Evolutionary conservation across 2,888 invertebrate species (phyloP), one percentile per base, ranked within the genome.

Genomic region (Eremobia ochroleuca): DNA sequence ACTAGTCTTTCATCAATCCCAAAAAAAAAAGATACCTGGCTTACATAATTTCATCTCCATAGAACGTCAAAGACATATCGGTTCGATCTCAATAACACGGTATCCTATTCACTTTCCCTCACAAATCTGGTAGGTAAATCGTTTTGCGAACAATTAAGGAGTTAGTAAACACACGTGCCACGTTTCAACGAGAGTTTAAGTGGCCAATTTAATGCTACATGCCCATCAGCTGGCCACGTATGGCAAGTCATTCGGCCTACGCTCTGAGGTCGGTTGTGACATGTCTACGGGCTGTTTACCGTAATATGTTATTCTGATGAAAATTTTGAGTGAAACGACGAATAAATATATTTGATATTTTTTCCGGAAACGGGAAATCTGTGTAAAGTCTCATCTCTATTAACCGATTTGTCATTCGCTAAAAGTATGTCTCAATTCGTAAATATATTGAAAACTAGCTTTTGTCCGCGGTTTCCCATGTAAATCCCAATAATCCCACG

Each of bases 221-320:
- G 94, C 92, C 93, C 94, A 94, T 94, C 94, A 90, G 88, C 81
- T 83, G 73, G 82, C 93, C 93, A 73, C 89, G 91, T 94, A 94
- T 90, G 95, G 96, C 69, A 73, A 91, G 90, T 90, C 93, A 92
- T 93, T 94, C 93, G 85, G 94, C 96, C 96, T 93, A 96, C 96
- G 94, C 95, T 83, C 82, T 84, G 91, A 90, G 91, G 68, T 85
- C 88, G 88, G 65, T 86, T 90, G 89, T 84, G 88, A 81, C 90
- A 88, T 81, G 73, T 34, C 43, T 61, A 25, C 40, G 21, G 67
- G 4, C 68, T 64, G 72, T 79, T 78, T 82, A 81, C 81, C 68
- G 70, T 79, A 79, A 64, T 68, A 34, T 58, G 55, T 49, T 73
- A 46, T 75, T 46, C 62, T 76, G 43, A 73, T 69, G 49, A 58